Conservation (phyloP, 92 coral and sea anemone genomes). For the Scolanthus callimorphus region DNA sequence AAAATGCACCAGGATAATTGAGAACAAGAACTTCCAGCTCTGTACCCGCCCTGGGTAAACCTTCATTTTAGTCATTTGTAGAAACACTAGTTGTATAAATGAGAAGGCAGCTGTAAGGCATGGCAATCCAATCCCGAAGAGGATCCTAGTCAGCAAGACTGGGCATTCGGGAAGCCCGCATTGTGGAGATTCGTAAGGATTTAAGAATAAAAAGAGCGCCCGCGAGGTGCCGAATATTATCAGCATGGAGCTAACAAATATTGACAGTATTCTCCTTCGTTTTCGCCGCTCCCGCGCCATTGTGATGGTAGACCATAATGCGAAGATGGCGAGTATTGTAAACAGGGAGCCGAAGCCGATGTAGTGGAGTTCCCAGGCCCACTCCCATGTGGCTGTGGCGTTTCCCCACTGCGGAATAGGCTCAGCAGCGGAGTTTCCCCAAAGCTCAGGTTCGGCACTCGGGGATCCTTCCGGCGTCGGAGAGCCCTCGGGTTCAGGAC, state of each 20-base stretch:
- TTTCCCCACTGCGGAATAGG: slow-evolving; percentile 72
- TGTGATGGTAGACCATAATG: slow-evolving; percentile 34
- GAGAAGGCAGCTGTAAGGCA: slow-evolving; percentile 83
- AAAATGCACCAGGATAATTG: slow-evolving; percentile 51
- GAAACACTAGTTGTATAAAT: slow-evolving; percentile 59
- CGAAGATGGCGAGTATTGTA: slow-evolving; percentile 45
- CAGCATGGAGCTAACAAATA: slow-evolving; percentile 41
- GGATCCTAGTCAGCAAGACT: slow-evolving; percentile 46
- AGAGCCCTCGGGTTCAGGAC: slow-evolving; percentile 5
- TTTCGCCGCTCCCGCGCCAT: slow-evolving; percentile 16
- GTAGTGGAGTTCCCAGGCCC: slow-evolving; percentile 86
- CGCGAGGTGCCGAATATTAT: slow-evolving; percentile 53
- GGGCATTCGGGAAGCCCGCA: slow-evolving; percentile 66
- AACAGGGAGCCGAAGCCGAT: slow-evolving; percentile 68
- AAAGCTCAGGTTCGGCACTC: slow-evolving; percentile 15
- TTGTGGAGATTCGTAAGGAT: slow-evolving; percentile 88
- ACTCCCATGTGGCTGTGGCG: slow-evolving; percentile 64
- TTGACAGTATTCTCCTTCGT: slow-evolving; percentile 47
- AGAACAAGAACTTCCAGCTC: slow-evolving; percentile 49
- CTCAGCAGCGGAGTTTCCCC: slow-evolving; percentile 26
- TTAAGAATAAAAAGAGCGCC: slow-evolving; percentile 63
- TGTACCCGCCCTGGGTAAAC: slow-evolving; percentile 69
- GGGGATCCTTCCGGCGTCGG: slow-evolving; percentile 1
- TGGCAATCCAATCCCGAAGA: slow-evolving; percentile 83
- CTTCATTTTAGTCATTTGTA: slow-evolving; percentile 68